Percentiles rank a stretch among this genome's conserved stretches.
phyloP scores from a whole-genome alignment of 2,888 invertebrate genomes.

The Magallana nippona region DNA sequence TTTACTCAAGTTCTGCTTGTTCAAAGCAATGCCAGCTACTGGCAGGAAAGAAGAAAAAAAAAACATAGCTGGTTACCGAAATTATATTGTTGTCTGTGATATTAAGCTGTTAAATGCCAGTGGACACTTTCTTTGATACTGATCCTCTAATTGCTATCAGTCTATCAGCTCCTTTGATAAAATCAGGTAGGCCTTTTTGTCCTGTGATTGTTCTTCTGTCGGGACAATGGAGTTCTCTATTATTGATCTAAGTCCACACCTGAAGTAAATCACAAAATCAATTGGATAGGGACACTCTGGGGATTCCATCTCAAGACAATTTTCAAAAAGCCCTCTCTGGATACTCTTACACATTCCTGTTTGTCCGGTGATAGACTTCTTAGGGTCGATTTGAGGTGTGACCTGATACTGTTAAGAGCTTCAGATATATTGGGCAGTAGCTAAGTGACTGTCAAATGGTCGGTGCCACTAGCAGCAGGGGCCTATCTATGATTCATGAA shows the following conservation, averaged over 20 bases:
- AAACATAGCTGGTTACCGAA: too few relatives aligned
- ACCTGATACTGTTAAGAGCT: not conserved
- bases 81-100: not conserved
- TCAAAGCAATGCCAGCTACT: too few relatives aligned
- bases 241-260: slow-evolving; percentile 4
- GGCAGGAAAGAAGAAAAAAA: too few relatives aligned
- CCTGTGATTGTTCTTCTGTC: not conserved
- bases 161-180: slow-evolving; percentile 7
- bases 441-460: not conserved
- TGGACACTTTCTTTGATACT: not conserved
- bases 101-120: not conserved
- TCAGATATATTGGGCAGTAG: not conserved
- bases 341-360: not conserved
- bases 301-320: not conserved
- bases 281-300: not conserved
- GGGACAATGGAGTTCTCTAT: slow-evolving; percentile 1
- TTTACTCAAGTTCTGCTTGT: not conserved
- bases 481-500: slow-evolving; percentile 26
- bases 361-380: too few relatives aligned
- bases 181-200: not conserved
- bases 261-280: slow-evolving; percentile 16
- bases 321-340: not conserved
- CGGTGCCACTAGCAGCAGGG: not conserved
- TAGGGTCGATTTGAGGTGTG: not conserved
- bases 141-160: not conserved